These are phyloP conservation scores for Agrotis segetum DNA, from an alignment of 2,888 invertebrate genomes.

Conservation along the genomic window DNA sequence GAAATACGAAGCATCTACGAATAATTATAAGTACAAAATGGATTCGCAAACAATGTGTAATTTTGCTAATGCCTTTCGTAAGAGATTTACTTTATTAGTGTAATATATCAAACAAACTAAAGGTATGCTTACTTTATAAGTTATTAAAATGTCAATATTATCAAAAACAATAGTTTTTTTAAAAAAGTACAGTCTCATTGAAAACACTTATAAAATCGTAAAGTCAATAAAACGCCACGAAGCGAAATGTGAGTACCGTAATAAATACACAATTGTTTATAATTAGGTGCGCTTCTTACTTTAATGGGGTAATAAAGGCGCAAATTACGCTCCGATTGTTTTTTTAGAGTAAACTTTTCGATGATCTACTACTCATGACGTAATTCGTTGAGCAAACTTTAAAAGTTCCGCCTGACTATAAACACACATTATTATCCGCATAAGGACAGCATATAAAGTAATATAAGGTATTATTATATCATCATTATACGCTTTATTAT, in stretches of 20 bases:
- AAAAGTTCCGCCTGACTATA: conserved; percentile 32
- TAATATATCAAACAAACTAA: conserved; percentile 4
- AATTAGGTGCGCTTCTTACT: conserved; percentile 83
- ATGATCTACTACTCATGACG: conserved; percentile 61
- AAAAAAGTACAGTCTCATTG: conserved; percentile 51
- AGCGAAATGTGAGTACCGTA: conserved; percentile 72
- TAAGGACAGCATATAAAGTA: conserved; percentile 28
- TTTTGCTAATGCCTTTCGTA: not conserved
- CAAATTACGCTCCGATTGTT: conserved; percentile 78
- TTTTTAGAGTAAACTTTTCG: conserved; percentile 69
- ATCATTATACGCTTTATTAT: conserved; percentile 22
- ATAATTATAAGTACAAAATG: not conserved
- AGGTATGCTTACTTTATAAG: not conserved
- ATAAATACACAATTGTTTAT: conserved; percentile 84
- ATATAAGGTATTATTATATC: conserved; percentile 32
- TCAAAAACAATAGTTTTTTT: conserved; percentile 27
- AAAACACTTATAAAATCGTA: conserved; percentile 62
- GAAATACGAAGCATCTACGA: not conserved
- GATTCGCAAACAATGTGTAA: conserved; percentile 16
- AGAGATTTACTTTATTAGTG: not conserved
- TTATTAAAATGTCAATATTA: conserved; percentile 17
- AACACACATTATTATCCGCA: conserved; percentile 21
- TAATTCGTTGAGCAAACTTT: conserved; percentile 5
- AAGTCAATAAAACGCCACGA: conserved; percentile 60
- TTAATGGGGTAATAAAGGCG: conserved; percentile 84